These are phyloP conservation scores for Thereuonema tuberculata DNA, from an alignment of 1,140 invertebrate species.

Conservation along the genomic window DNA sequence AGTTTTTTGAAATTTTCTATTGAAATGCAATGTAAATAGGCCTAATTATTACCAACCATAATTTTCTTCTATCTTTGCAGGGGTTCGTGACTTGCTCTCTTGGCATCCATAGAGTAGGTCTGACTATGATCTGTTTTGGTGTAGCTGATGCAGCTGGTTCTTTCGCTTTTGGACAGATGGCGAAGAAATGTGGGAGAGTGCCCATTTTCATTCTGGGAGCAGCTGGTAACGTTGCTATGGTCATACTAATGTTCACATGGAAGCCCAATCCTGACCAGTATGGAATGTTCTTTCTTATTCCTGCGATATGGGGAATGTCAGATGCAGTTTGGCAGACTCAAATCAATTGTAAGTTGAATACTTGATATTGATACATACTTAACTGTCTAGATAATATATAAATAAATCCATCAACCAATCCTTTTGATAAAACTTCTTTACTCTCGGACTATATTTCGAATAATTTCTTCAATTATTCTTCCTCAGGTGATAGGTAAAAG, in stretches of 20 bases:
- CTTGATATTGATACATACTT: too few relatives aligned
- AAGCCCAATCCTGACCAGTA: slow-evolving; percentile 62
- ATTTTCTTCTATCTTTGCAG: too few relatives aligned
- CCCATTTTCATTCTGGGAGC: slow-evolving; percentile 68
- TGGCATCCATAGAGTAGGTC: slow-evolving; percentile 80
- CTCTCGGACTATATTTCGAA: too few relatives aligned
- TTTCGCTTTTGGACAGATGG: slow-evolving; percentile 71
- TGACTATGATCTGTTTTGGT: slow-evolving; percentile 91
- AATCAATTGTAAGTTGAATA: slow-evolving; percentile 66
- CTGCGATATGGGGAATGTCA: slow-evolving; percentile 87
- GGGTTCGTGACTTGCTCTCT: slow-evolving; percentile 84
- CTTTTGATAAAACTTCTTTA: too few relatives aligned
- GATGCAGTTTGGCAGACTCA: slow-evolving; percentile 97
- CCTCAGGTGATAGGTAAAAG: too few relatives aligned
- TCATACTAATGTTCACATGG: slow-evolving; percentile 69
- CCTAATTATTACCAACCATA: too few relatives aligned
- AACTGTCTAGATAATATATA: too few relatives aligned
- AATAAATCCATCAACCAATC: too few relatives aligned
- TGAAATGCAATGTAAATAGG: too few relatives aligned
- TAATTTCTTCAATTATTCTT: too few relatives aligned
- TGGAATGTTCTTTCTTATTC: slow-evolving; percentile 74
- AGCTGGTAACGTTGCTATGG: slow-evolving; percentile 56
- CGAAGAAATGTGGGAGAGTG: slow-evolving; percentile 78
- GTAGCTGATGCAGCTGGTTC: slow-evolving; percentile 79
- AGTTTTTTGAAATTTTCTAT: too few relatives aligned